Conservation (phyloP, 2,113 vertebrate genomes). For the Eubucco bourcierii region DNA sequence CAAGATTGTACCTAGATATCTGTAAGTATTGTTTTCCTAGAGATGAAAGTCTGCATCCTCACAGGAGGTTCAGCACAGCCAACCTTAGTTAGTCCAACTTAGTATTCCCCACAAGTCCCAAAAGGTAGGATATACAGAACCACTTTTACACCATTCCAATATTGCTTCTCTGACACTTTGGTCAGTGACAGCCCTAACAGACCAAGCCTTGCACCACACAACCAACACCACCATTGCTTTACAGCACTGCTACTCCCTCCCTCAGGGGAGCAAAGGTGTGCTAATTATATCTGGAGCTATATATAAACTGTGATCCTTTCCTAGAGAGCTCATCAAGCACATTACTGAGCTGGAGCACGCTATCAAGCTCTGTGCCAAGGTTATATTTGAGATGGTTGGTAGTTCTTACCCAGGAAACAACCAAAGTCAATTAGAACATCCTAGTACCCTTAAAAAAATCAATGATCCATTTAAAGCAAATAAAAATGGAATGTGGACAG, state of each 20-base stretch:
- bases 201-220: neutral
- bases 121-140: neutral
- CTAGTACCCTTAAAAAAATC: neutral
- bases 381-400: neutral
- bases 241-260: neutral
- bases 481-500: neutral
- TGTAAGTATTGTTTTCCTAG: neutral
- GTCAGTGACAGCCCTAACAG: neutral
- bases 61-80: fast-evolving
- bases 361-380: neutral
- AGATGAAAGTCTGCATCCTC: neutral
- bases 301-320: neutral
- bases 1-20: neutral
- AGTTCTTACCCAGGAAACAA: neutral
- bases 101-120: neutral
- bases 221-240: fast-evolving
- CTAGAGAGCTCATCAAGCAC: neutral
- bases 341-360: fast-evolving
- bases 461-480: neutral
- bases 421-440: neutral
- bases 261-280: neutral
- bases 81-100: too few species aligned
- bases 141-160: neutral
- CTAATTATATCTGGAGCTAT: neutral
- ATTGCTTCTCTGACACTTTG: neutral